A percentile compares a stretch with the other conserved stretches of the same genome.
These are phyloP conservation scores for Argya squamiceps DNA, from an alignment of 2,797 vertebrate species.

Conservation along the genomic window DNA sequence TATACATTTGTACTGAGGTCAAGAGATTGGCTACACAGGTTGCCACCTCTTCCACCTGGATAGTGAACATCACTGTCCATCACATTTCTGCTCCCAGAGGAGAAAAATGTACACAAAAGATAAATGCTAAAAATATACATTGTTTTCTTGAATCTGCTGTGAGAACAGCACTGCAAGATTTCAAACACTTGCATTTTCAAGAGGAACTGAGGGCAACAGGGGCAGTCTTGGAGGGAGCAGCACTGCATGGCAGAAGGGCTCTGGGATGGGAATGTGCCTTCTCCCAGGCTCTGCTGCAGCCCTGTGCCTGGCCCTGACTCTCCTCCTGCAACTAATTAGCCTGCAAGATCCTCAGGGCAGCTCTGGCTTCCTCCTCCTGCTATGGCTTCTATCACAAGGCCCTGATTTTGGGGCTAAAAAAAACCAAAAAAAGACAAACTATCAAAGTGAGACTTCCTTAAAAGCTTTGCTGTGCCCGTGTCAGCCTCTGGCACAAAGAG, in stretches of 20 bases:
- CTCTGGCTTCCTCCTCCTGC: neutral
- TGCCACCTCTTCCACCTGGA: too few species aligned
- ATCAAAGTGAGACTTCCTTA: neutral
- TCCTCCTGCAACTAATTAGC: neutral
- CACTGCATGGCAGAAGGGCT: neutral
- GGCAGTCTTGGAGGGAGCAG: neutral
- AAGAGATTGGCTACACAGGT: too few species aligned
- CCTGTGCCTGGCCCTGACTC: fast-evolving
- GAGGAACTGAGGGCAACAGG: too few species aligned
- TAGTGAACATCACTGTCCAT: too few species aligned
- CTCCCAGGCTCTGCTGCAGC: neutral
- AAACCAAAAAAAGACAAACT: neutral
- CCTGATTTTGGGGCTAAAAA: neutral
- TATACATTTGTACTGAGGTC: too few species aligned
- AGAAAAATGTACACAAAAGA: too few species aligned
- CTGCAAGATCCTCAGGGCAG: neutral
- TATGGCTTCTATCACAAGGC: neutral
- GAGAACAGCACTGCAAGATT: too few species aligned
- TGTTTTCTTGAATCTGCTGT: too few species aligned
- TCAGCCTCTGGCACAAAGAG: neutral
- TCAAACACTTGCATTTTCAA: too few species aligned
- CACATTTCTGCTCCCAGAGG: too few species aligned
- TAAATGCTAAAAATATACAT: too few species aligned
- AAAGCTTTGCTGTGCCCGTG: neutral
- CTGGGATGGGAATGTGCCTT: neutral